phyloP scores from a whole-genome alignment of 2,113 vertebrate genomes.

The Rallus limicola region DNA sequence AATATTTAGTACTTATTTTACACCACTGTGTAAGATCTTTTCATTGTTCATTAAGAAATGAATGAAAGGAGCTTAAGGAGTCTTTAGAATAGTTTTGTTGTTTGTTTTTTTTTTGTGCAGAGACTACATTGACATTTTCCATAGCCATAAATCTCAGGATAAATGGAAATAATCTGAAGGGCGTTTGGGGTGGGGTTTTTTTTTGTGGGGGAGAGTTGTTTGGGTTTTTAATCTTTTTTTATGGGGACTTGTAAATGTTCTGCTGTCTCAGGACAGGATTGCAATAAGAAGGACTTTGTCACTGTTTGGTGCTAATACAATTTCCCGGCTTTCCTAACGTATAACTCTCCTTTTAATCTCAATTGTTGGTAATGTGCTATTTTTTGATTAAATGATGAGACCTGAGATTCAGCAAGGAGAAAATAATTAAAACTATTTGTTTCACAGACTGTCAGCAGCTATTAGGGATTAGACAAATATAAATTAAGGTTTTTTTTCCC shows the following conservation, averaged over 20 bases:
- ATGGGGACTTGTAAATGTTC: not conserved
- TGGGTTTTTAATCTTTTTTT: not conserved
- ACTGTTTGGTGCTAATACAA: not conserved
- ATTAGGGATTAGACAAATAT: slow-evolving; percentile 44
- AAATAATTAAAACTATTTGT: slow-evolving; percentile 71
- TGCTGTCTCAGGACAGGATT: not conserved
- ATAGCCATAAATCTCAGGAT: not conserved
- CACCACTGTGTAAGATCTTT: not conserved
- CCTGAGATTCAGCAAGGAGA: slow-evolving; percentile 13
- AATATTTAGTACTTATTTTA: not conserved
- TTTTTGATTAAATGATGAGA: slow-evolving; percentile 27
- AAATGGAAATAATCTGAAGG: not conserved
- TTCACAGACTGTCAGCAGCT: slow-evolving; percentile 40
- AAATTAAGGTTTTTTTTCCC: not conserved
- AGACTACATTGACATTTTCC: not conserved
- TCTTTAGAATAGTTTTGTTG: not conserved
- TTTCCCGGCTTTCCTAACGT: not conserved
- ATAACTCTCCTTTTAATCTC: slow-evolving; percentile 17
- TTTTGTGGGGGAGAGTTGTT: too few species aligned
- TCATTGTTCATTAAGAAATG: not conserved
- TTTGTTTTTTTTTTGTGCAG: not conserved
- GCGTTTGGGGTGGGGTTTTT: not conserved
- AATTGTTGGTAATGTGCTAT: slow-evolving; percentile 1
- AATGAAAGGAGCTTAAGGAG: not conserved
- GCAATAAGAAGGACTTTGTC: slow-evolving; percentile 9